Base-by-base conservation (phyloP, 2,113 vertebrate genomes). In the Macquaria ambigua region DNA sequence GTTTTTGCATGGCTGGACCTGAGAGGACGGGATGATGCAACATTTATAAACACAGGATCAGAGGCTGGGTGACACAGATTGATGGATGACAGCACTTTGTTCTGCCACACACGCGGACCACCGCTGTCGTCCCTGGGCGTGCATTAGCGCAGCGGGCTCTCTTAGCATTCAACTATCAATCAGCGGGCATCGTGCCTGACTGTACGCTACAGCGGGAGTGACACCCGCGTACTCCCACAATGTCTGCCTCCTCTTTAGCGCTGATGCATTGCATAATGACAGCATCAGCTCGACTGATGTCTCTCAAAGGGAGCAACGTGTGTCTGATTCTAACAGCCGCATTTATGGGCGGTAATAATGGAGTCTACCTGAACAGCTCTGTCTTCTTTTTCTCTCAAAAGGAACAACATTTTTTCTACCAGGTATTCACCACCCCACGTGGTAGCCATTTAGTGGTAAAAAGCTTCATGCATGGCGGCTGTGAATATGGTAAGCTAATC, bases 51-150 rank as follows among this genome's bases (percentile, higher is more conserved):
- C 77, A 71, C 66, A 10, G 31, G 77, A 88, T 90, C 86, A 85
- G 83, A 89, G 62, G 72, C 73, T 5, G 21, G 80, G 50, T 64
- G 81, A 87, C 75, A 20, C 23, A 39, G 66, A 90, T 74, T 93
- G 92, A 94, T 93, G 89, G 84, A 93, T 88, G 91, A 89, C 83
- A 67, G 66, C 5, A 52, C 83, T 94, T 89, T 92, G 85, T 86
- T 90, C 84, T 74, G 81, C 70, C 73, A 81, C 53, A 53, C 83
- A 74, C 34, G 56, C 82, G 52, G 81, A 41, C 59, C 25, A 41
- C 63, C 25, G 34, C 58, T 6, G 23, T 67, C 81, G 11, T 92
- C 71, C 56, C 87, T 39, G n/a, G 79, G 86, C 12, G 62, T 62
- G 86, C 87, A 85, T 93, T 90, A 85, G 86, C 66, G 4, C 50